Base-by-base conservation (phyloP, 2,888 invertebrate genomes). In the Xestobium rufovillosum region DNA sequence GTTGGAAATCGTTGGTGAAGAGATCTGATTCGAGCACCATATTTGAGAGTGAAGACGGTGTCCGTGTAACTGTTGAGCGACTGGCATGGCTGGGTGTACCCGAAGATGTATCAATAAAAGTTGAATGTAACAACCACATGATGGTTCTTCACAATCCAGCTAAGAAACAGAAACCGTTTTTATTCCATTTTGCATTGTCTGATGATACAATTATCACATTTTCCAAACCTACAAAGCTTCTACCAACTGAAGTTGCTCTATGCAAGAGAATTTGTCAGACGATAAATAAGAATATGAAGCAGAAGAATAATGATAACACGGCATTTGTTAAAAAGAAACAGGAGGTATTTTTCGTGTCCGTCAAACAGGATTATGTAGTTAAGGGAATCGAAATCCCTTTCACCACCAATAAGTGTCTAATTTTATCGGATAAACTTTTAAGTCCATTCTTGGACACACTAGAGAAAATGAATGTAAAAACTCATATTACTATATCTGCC, bases 21-120 rank as follows among this genome's bases (percentile, higher is more conserved):
- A 13, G 55, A 11, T 46, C 39, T 4, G 57, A 56, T n/a, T 41
- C 44, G 10, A 47, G 42, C 3, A 55, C 52, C 1, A 48, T 44
- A n/a, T 57, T 59, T 36, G 36, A 40, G 2, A 57, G 57, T 33
- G 49, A 54, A 17, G 58, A 59, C 36, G 45, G 43, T 12, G 51
- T 57, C 12, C 51, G 49, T 39, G 33, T 57, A 14, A 41, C 37
- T 6, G 48, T 59, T 1, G 57, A 59, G 27, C 55, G 51, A 16
- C 44, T 51, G 9, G 42, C 47, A 34, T 42, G 55, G 9, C 19
- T 51, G 4, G 43, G 49, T 11, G 47, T 49, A n/a, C 34, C 44
- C 6, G 37, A 37, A 26, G 51, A 51, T 38, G 53, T 56, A 41
- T 47, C 42, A 4, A 44, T 55, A 1, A 49, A 39, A 29, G 14